phyloP scores from a whole-genome alignment of 2,888 invertebrate species.

The Synergus japonicus region DNA sequence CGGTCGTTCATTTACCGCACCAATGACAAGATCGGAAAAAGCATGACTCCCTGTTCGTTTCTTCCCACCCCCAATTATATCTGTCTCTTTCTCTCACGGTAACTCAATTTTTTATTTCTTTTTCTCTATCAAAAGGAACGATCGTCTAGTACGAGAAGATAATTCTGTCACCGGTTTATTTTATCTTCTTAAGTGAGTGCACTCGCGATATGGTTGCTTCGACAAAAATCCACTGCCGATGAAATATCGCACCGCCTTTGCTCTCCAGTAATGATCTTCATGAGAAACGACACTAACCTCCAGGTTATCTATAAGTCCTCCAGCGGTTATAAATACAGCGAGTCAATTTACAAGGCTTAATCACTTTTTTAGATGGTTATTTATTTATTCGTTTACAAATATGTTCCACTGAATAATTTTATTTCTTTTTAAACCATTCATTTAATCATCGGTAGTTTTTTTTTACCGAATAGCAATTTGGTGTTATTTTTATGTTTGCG shows the following conservation, averaged over 20 bases:
- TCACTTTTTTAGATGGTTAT: background rate
- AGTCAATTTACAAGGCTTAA: background rate
- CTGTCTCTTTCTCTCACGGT: background rate
- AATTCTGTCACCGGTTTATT: conserved; percentile 26
- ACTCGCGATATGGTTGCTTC: background rate
- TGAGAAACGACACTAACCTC: background rate
- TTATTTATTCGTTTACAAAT: too few relatives aligned
- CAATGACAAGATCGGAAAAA: conserved; percentile 33
- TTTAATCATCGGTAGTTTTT: too few relatives aligned
- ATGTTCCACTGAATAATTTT: too few relatives aligned
- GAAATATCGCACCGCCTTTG: background rate
- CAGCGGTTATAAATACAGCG: background rate
- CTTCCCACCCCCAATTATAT: background rate
- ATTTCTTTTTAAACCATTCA: too few relatives aligned
- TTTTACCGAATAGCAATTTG: too few relatives aligned
- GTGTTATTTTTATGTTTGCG: too few relatives aligned
- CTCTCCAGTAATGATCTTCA: background rate
- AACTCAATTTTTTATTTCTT: background rate
- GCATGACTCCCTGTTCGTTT: background rate
- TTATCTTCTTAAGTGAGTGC: conserved; percentile 1
- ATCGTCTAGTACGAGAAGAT: background rate
- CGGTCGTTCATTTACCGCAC: conserved; percentile 22
- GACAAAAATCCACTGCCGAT: conserved; percentile 5
- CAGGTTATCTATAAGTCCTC: background rate
- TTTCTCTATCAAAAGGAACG: conserved; percentile 12